These are phyloP conservation scores for Nyctalus aviator DNA, from an alignment of 2,797 vertebrate genomes.

Conservation along the genomic window DNA sequence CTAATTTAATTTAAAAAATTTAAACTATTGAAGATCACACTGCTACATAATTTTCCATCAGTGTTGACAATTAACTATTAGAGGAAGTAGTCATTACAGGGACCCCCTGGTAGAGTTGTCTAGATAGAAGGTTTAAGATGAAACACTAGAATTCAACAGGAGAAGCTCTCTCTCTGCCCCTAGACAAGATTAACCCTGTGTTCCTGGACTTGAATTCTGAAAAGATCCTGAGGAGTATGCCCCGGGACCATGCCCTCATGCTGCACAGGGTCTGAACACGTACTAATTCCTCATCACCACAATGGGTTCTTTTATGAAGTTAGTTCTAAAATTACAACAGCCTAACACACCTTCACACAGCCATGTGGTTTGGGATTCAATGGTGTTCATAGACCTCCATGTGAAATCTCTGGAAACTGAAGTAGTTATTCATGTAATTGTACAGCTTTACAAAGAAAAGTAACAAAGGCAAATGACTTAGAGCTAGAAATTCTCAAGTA, in stretches of 20 bases:
- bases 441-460: neutral
- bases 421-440: neutral
- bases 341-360: neutral
- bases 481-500: neutral
- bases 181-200: neutral
- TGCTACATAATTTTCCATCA: neutral
- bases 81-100: neutral
- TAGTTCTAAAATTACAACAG: neutral
- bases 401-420: neutral
- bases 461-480: neutral
- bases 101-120: neutral
- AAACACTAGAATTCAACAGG: neutral
- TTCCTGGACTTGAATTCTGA: neutral
- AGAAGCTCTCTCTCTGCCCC: neutral
- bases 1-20: neutral
- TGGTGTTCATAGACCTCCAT: neutral
- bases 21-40: neutral
- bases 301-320: neutral
- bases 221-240: neutral
- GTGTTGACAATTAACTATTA: neutral
- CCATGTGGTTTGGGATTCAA: neutral
- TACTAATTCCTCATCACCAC: neutral
- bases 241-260: neutral
- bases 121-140: neutral
- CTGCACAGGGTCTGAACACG: neutral